Evolutionary conservation across 2,888 invertebrate species (phyloP).

Genomic region (Petrolisthes manimaculis): DNA sequence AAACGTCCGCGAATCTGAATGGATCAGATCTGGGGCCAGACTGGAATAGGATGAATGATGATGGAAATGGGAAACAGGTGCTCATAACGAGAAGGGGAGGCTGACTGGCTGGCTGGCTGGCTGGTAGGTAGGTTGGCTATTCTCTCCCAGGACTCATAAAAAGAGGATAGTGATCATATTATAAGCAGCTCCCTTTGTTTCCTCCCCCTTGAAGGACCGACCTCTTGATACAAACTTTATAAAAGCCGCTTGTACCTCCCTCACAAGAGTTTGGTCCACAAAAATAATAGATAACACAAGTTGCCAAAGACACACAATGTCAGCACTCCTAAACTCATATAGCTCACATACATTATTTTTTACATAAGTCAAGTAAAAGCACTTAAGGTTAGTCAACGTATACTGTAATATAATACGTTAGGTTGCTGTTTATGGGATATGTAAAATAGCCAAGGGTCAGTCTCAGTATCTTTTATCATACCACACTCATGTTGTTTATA

Average conservation of each 20-base stretch:
- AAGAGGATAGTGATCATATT: constrained; percentile 34
- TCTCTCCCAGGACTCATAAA: constrained; percentile 21
- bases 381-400: too few species aligned
- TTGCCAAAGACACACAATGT: background rate
- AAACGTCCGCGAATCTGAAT: too few species aligned
- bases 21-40: too few species aligned
- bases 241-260: constrained; percentile 33
- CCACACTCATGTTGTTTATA: too few species aligned
- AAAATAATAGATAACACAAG: constrained; percentile 10
- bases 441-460: too few species aligned
- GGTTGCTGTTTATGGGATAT: too few species aligned
- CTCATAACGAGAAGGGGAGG: too few species aligned
- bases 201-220: constrained; percentile 23
- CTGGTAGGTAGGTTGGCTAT: constrained; percentile 8
- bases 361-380: too few species aligned
- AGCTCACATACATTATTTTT: background rate
- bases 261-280: constrained; percentile 32
- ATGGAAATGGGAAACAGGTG: too few species aligned
- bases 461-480: too few species aligned
- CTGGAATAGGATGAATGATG: too few species aligned
- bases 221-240: constrained; percentile 29
- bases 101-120: background rate
- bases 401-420: too few species aligned
- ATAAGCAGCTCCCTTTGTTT: constrained; percentile 33
- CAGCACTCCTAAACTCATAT: background rate